These are phyloP conservation scores for Erpetoichthys calabaricus DNA, from an alignment of 2,797 vertebrate species.

Conservation along the genomic window DNA sequence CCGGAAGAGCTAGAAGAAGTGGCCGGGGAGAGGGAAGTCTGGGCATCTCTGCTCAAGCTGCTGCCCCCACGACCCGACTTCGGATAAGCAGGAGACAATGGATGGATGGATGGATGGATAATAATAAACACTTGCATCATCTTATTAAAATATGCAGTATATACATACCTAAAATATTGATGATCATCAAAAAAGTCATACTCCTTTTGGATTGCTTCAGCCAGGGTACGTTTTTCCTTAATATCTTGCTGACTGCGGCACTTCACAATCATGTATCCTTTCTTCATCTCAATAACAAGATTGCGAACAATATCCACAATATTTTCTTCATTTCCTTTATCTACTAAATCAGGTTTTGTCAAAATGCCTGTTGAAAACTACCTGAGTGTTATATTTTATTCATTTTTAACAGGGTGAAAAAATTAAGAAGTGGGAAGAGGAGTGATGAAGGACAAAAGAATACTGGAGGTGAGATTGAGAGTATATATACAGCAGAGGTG, in stretches of 20 bases:
- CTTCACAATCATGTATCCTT: conserved; percentile 52
- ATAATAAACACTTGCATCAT: too few species aligned
- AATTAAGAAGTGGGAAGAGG: background rate
- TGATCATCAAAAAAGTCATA: conserved; percentile 38
- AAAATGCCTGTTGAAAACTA: conserved; percentile 35
- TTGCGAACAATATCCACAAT: conserved; percentile 31
- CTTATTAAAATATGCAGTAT: background rate
- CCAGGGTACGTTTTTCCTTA: conserved; percentile 21
- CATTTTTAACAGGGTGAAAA: background rate
- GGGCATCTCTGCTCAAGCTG: too few species aligned
- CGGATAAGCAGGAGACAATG: too few species aligned
- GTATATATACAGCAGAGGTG: too few species aligned
- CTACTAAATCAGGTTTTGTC: conserved; percentile 50
- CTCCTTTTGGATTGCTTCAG: conserved; percentile 33
- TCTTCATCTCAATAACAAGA: conserved; percentile 31
- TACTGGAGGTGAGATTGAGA: background rate
- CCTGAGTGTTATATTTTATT: too few species aligned
- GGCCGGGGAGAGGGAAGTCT: too few species aligned
- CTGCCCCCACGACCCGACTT: too few species aligned
- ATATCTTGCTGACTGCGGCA: conserved; percentile 51
- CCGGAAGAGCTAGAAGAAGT: too few species aligned
- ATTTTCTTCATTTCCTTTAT: conserved; percentile 34
- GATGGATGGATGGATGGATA: too few species aligned
- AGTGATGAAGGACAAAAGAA: background rate
- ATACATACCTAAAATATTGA: conserved; percentile 37